Evolutionary conservation across 2,888 invertebrate species (phyloP), one percentile per base, ranked within the genome.

Genomic region (Bombylius major): DNA sequence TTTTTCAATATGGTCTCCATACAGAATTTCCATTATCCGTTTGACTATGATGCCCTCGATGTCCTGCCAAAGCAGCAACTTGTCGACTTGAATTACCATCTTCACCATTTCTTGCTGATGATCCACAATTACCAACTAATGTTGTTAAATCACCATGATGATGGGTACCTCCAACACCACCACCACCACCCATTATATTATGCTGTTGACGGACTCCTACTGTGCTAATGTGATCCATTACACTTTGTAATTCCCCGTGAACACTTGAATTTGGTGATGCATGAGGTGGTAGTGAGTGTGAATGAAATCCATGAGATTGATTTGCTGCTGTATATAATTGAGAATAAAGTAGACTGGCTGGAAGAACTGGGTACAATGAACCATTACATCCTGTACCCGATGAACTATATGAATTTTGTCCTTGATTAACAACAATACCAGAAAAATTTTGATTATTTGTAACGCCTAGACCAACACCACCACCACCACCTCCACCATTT

Each of bases 311-410:
- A 64, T 86, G 86, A 31, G 81, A 79, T 67, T 86, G 86, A 66
- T 86, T 86, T 47, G 86, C 86, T 1, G 86, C 86, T 5, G 88
- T 87, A 65, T 89, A 89, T 31, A 89, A 72, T 68, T 90, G 90
- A 8, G 89, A 89, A 73, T 90, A 91, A 5, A 91, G 76, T 60
- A 90, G 75, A 65, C 89, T 89, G 3, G 86, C 86, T 4, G 90
- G 90, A 44, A 90, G 74, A 5, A 89, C 89, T 0, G 87, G 87
- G 66, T 86, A 86, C 0, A 86, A 70, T 0, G 86, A 85, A 62
- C 85, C 84, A 70, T 86, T 86, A 66, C 84, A 86, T 64, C 82
- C 84, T 58, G 64, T 62, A 0, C 69, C 68, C 4, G 63, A 58
- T 1, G 80, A 75, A 64, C 82, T 82, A 46, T 80, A 77, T 11